phyloP scores from a whole-genome alignment of 2,797 vertebrate genomes.

The Gadopsis marmoratus region DNA sequence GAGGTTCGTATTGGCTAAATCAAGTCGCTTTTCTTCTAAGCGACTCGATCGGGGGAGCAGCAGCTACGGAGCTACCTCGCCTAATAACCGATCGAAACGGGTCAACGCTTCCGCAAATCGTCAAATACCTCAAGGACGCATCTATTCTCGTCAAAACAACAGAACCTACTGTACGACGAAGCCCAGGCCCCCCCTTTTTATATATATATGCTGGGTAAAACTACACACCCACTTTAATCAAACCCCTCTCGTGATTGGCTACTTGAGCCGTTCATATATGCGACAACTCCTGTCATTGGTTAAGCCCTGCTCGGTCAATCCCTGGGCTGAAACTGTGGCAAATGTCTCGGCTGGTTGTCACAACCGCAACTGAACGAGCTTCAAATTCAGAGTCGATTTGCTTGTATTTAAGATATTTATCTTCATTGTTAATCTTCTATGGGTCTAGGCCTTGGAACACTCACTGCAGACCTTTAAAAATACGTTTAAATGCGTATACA shows the following conservation, averaged over 20 bases:
- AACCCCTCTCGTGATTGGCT: conserved; percentile 48
- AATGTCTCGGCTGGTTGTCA: conserved; percentile 9
- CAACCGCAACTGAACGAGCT: too few species aligned
- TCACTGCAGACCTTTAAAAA: neutral
- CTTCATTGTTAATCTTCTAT: neutral
- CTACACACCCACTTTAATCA: conserved; percentile 36
- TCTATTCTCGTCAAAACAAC: conserved; percentile 65
- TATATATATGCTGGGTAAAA: neutral
- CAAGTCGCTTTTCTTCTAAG: conserved; percentile 77
- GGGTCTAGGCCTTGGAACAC: neutral
- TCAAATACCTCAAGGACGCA: neutral
- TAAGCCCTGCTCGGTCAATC: neutral
- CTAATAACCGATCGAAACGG: neutral
- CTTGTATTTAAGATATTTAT: neutral
- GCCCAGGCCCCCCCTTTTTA: conserved; percentile 39
- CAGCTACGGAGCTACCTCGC: conserved; percentile 21
- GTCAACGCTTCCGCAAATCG: conserved; percentile 16
- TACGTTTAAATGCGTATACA: neutral
- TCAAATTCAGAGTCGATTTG: conserved; percentile 9
- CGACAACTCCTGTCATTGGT: conserved; percentile 50
- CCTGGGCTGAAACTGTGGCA: neutral
- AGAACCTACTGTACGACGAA: conserved; percentile 16
- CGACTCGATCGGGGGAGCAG: conserved; percentile 76
- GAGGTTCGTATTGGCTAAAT: conserved; percentile 56
- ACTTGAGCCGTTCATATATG: neutral